Evolutionary conservation across 2,888 invertebrate genomes (phyloP), one percentile per base, ranked within the genome.

Genomic region (Cyrtodaria siliqua): DNA sequence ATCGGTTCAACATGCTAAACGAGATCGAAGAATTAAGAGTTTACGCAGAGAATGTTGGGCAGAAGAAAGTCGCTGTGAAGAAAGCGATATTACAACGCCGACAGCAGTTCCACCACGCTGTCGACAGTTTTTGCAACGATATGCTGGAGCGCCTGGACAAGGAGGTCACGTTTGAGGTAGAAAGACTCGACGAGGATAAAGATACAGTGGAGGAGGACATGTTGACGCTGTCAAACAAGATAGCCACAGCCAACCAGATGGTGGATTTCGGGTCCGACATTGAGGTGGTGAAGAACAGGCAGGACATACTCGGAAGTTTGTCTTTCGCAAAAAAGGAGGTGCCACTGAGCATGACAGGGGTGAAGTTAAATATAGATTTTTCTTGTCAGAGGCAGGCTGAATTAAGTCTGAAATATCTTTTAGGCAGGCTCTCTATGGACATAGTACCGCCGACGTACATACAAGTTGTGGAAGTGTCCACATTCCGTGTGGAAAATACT

Each of bases 261-360:
- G 68, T 82, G 4, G 84, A 84, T 57, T 84, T 79, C 38, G 82
- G 79, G 6, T 82, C 82, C 2, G 82, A 82, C 47, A 79, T 78
- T 12, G 84, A 84, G 42, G 42, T 84, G n/a, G 77, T 82, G 0
- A 59, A 67, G 26, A 38, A 61, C 44, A 27, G 66, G 18, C 69
- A 70, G 18, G 57, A 66, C 16, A 75, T 84, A 9, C 42, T 72
- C 9, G 71, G 64, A 9, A 72, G 75, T 18, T 38, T 84, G 23
- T 57, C 63, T 23, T 60, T 63, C 16, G 53, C 76, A 8, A 70
- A 73, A 38, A 81, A 75, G 23, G 72, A 77, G 18, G 55, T 78
- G 4, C 81, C 81, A 2, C 47, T 69, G 24, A 59, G 71, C 29
- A 33, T 81, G 27, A 70, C 75, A 14, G 71, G 72, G 6, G 59